These are phyloP conservation scores for Strix occidentalis DNA, from an alignment of 2,797 vertebrate species.

Conservation along the genomic window DNA sequence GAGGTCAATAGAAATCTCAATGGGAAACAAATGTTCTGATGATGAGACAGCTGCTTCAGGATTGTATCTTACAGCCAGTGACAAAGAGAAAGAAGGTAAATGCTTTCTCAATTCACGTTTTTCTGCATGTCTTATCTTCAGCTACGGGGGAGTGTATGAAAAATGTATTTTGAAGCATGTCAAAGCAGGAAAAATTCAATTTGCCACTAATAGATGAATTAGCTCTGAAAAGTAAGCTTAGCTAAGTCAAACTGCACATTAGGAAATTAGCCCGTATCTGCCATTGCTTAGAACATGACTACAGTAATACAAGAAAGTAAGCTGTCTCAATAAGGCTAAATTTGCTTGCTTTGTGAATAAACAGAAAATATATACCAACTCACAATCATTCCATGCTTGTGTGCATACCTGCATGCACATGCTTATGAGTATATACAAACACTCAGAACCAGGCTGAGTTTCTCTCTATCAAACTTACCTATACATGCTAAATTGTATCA, in stretches of 20 bases:
- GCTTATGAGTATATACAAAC: background rate
- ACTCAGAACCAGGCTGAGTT: background rate
- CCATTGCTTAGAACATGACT: background rate
- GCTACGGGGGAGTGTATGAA: background rate
- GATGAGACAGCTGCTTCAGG: background rate
- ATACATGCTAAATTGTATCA: background rate
- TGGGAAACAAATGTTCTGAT: background rate
- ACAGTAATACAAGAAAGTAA: background rate
- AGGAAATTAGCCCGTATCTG: background rate
- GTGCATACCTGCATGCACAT: rapidly evolving
- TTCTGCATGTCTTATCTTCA: background rate
- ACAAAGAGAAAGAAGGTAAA: background rate
- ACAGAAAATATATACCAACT: background rate
- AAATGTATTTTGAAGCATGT: background rate
- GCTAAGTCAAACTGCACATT: background rate
- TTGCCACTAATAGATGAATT: background rate
- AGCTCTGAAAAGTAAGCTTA: background rate
- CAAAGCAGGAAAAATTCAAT: slow-evolving; percentile 20
- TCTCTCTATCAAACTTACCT: background rate
- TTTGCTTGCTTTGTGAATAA: background rate
- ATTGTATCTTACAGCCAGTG: background rate
- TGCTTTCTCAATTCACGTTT: background rate
- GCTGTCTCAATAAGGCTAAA: background rate
- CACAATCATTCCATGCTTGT: background rate
- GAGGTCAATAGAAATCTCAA: background rate